Percentiles rank a stretch among this genome's conserved stretches.
Evolutionary conservation across 1,140 invertebrate species (phyloP).

Genomic region (Sitodiplosis mosellana): DNA sequence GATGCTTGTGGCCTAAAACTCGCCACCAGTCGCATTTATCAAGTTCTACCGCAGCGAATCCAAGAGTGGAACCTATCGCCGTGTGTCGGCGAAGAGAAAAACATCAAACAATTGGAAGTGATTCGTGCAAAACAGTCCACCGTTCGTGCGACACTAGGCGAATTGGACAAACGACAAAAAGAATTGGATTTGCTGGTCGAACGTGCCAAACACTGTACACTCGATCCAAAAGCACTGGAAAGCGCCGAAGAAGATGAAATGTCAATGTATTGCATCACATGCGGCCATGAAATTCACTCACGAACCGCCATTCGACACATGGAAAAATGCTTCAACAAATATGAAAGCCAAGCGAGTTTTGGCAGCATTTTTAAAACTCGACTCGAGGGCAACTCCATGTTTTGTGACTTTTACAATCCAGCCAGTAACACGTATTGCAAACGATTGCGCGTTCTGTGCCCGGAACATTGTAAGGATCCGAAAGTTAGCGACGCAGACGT

Average conservation of each 20-base stretch:
- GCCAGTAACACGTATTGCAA: conserved; percentile 89
- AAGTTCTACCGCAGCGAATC: conserved; percentile 76
- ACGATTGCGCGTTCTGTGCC: conserved; percentile 82
- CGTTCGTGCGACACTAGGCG: conserved; percentile 53
- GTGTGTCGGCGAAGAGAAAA: conserved; percentile 72
- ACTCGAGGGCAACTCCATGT: conserved; percentile 87
- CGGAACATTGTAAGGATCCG: conserved; percentile 93
- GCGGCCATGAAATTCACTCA: conserved; percentile 82
- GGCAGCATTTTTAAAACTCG: conserved; percentile 85
- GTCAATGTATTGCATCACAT: conserved; percentile 90
- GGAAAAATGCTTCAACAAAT: conserved; percentile 93
- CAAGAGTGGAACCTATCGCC: conserved; percentile 87
- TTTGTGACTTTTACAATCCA: conserved; percentile 93
- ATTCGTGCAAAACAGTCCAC: conserved; percentile 62
- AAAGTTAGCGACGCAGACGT: conserved; percentile 70
- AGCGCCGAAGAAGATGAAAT: conserved; percentile 49
- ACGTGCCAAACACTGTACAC: conserved; percentile 45
- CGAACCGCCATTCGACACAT: conserved; percentile 80
- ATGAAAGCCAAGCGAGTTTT: conserved; percentile 93
- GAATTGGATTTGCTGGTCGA: conserved; percentile 71
- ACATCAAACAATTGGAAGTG: conserved; percentile 61
- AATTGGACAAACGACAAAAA: conserved; percentile 53
- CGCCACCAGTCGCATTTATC: conserved; percentile 69
- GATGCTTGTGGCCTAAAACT: conserved; percentile 83
- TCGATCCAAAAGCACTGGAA: conserved; percentile 42